Base-by-base conservation (phyloP, 1,140 invertebrate species). In the Brachionus rubens region DNA sequence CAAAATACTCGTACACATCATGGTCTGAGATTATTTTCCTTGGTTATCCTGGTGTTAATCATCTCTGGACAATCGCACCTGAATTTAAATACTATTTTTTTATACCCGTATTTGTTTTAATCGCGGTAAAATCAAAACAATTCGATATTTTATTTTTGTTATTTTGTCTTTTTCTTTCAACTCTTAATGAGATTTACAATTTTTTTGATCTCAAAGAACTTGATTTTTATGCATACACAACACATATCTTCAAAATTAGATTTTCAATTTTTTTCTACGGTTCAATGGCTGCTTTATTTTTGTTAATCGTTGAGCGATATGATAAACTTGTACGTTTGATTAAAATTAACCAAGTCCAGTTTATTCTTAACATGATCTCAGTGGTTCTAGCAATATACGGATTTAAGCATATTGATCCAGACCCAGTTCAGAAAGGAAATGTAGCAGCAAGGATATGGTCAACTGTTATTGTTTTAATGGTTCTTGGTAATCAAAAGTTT, bases 71-170 rank as follows among this genome's bases (percentile, higher is more conserved):
- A 7, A 70, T 70, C 24, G 65, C 65, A 24, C 65, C 65, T 9
- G 65, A 70, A 26, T 47, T 70, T 33, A 70, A 70, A 70, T 70
- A 70, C 46, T 70, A 70, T 70, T 50, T 70, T 28, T 50, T 70
- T 24, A 50, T 70, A 16, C 65, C 65, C 14, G n/a, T 70, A 46
- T 70, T 33, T 70, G 43, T 36, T 70, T 9, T 70, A n/a, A n/a
- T 50, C 26, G 43, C 33, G 5, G 16, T 21, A n/a, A 26, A 14
- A 26, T 46, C 33, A 14, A 50, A 47, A 47, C 16, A 16, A 30
- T 70, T 46, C 19, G 41, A 48, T 10, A 19, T 12, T 10, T 2
- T 70, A 30, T 21, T 70, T 70, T 43, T 70, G 16, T n/a, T 4
- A 6, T n/a, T 40, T 16, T 47, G 40, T 21, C 21, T 70, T 16